Percentiles rank a stretch among this genome's conserved stretches.
These are phyloP conservation scores for Encarsia formosa DNA, from an alignment of 2,888 invertebrate species.

Conservation along the genomic window DNA sequence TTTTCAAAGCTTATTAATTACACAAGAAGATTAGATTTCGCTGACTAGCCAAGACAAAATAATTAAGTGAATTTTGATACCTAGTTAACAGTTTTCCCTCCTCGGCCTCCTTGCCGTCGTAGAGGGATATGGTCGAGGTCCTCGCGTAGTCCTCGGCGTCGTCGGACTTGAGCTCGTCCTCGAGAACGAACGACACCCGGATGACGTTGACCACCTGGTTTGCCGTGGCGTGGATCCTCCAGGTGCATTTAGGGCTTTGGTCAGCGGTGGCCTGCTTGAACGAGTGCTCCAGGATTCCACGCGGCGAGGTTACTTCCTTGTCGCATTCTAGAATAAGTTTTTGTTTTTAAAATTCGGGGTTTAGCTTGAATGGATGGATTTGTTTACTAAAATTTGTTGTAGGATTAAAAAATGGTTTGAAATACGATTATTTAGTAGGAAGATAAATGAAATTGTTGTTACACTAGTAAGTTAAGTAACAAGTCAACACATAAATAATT, in stretches of 20 bases:
- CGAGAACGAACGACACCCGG: background rate
- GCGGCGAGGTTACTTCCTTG: background rate
- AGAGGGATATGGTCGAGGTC: background rate
- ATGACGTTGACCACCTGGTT: constrained; percentile 11
- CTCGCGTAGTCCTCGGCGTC: background rate
- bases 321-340: constrained; percentile 8
- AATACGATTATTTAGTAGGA: too few relatives aligned
- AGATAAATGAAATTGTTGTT: too few relatives aligned
- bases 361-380: too few relatives aligned
- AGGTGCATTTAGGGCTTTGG: background rate
- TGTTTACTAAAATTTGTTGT: too few relatives aligned
- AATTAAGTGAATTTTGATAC: too few relatives aligned
- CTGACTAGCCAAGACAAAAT: too few relatives aligned
- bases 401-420: too few relatives aligned
- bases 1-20: background rate
- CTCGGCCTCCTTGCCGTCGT: constrained; percentile 2
- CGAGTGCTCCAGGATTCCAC: constrained; percentile 7
- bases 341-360: too few relatives aligned
- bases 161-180: background rate
- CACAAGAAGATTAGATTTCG: too few relatives aligned
- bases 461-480: too few relatives aligned
- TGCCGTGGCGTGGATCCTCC: background rate
- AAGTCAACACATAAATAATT: too few relatives aligned
- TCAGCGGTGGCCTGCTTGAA: background rate
- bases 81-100: background rate